phyloP scores from a whole-genome alignment of 2,888 invertebrate genomes.

The Dryocosmus kuriphilus region DNA sequence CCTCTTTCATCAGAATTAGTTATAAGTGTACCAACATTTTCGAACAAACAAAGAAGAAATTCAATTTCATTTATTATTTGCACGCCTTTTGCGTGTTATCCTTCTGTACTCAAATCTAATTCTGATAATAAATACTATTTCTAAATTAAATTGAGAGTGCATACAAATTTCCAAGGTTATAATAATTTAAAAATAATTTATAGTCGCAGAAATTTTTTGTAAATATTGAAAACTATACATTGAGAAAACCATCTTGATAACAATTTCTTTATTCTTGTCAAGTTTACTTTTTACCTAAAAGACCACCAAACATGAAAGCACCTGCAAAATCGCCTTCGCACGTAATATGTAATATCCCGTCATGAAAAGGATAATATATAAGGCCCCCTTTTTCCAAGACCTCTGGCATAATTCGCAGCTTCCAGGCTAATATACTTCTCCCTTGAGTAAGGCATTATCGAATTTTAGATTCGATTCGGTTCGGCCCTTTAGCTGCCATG shows the following conservation, averaged over 20 bases:
- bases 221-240: not conserved
- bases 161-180: too few relatives aligned
- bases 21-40: too few relatives aligned
- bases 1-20: too few relatives aligned
- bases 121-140: too few relatives aligned
- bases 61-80: too few relatives aligned
- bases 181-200: too few relatives aligned
- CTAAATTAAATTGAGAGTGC: too few relatives aligned
- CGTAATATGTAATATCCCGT: conserved; percentile 62
- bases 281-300: not conserved
- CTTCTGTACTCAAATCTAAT: too few relatives aligned
- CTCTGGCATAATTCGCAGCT: conserved; percentile 71
- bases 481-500: conserved; percentile 61
- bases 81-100: too few relatives aligned
- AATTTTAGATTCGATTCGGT: conserved; percentile 75
- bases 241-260: not conserved
- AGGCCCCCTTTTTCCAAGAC: conserved; percentile 46
- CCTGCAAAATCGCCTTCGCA: conserved; percentile 61
- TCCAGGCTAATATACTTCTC: conserved; percentile 71
- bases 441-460: conserved; percentile 75
- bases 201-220: too few relatives aligned
- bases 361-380: conserved; percentile 21
- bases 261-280: not conserved
- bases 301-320: conserved; percentile 63
- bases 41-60: too few relatives aligned